A percentile compares a stretch with the other conserved stretches of the same genome.
These are phyloP conservation scores for Urocynchramus pylzowi DNA, from an alignment of 2,113 vertebrate species.

Conservation along the genomic window DNA sequence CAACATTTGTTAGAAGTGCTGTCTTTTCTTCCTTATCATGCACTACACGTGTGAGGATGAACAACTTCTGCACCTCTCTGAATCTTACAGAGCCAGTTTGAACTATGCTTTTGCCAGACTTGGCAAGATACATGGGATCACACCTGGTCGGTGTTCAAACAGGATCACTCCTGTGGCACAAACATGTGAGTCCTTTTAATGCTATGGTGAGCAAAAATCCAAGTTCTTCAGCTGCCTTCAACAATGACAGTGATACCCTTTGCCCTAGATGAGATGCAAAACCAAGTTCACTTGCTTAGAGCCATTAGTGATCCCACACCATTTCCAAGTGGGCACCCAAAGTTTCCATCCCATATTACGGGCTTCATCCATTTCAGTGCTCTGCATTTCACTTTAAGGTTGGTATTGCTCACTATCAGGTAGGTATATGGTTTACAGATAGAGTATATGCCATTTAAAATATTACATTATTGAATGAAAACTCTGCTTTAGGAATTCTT, in stretches of 20 bases:
- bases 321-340: neutral
- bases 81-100: neutral
- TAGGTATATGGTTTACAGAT: neutral
- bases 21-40: neutral
- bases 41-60: neutral
- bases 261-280: neutral
- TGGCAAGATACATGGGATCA: neutral
- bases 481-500: neutral
- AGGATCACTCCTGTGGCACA: neutral
- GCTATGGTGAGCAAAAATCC: neutral
- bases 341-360: neutral
- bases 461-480: neutral
- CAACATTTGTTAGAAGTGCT: neutral
- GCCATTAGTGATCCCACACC: rapidly evolving
- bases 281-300: neutral
- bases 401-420: neutral
- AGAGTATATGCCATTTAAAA: neutral
- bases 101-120: neutral
- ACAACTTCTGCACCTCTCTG: neutral
- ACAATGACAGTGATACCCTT: neutral
- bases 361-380: neutral
- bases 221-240: neutral
- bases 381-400: neutral
- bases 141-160: rapidly evolving
- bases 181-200: rapidly evolving